Conservation (phyloP, 2,888 invertebrate genomes). For the Rotaria sp. region DNA sequence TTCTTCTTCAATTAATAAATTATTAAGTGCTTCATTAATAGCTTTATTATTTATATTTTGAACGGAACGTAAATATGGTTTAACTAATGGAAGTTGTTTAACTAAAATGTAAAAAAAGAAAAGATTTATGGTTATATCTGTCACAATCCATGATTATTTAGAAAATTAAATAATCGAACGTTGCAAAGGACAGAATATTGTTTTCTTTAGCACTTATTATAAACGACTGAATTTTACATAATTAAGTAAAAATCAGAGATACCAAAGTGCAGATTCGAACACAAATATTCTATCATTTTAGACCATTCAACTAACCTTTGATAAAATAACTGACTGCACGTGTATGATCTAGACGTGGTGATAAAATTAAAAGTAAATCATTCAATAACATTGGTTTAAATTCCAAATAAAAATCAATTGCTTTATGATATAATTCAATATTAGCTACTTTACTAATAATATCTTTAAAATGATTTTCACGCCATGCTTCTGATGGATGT, state of each 20-base stretch:
- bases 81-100: slow-evolving; percentile 85
- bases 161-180: not conserved
- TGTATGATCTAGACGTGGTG: slow-evolving; percentile 96
- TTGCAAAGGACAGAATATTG: not conserved
- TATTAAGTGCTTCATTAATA: slow-evolving; percentile 95
- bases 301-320: slow-evolving; percentile 48
- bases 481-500: slow-evolving; percentile 98
- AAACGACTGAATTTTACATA: not conserved
- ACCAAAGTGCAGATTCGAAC: slow-evolving; percentile 23
- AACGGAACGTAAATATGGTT: slow-evolving; percentile 91
- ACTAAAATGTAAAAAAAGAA: slow-evolving; percentile 52
- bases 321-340: slow-evolving; percentile 65
- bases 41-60: slow-evolving; percentile 98
- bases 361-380: slow-evolving; percentile 85
- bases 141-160: slow-evolving; percentile 11
- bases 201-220: not conserved
- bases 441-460: slow-evolving; percentile 73
- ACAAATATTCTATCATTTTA: not conserved
- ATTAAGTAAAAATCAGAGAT: not conserved
- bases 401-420: slow-evolving; percentile 96
- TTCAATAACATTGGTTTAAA: slow-evolving; percentile 91
- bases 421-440: slow-evolving; percentile 96
- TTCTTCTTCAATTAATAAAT: slow-evolving; percentile 88
- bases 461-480: slow-evolving; percentile 98
- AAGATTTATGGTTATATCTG: not conserved